These are phyloP conservation scores for Argentina silus DNA, from an alignment of 2,797 vertebrate genomes.

Conservation along the genomic window DNA sequence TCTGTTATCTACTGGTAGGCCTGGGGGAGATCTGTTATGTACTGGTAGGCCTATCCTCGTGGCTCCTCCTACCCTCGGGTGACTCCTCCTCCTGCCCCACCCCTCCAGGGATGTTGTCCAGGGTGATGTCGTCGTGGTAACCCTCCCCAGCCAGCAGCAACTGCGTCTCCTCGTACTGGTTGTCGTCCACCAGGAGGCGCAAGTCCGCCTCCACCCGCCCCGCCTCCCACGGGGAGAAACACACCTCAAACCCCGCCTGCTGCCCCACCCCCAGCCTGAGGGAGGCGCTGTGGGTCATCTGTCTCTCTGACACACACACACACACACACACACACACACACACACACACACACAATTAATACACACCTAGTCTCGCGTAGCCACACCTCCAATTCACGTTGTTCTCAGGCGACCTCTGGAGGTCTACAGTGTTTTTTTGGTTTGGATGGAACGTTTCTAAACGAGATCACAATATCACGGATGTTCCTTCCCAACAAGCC, in stretches of 20 bases:
- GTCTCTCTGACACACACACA: slow-evolving; percentile 46
- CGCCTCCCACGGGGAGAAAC: slow-evolving; percentile 75
- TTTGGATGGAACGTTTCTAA: not conserved
- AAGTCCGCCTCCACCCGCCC: slow-evolving; percentile 73
- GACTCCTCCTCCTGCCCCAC: slow-evolving; percentile 46
- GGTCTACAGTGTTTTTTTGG: not conserved
- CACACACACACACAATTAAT: too few relatives aligned
- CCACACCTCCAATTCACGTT: too few relatives aligned
- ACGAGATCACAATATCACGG: too few relatives aligned
- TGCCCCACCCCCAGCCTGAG: slow-evolving; percentile 72
- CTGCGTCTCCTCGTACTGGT: slow-evolving; percentile 74
- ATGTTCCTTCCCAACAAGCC: too few relatives aligned
- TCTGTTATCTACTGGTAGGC: too few relatives aligned
- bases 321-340: not conserved
- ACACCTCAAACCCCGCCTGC: slow-evolving; percentile 76
- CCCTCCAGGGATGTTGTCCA: slow-evolving; percentile 78
- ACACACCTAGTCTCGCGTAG: too few relatives aligned
- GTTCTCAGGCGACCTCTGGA: too few relatives aligned
- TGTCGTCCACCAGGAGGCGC: slow-evolving; percentile 77
- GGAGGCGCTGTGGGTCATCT: slow-evolving; percentile 62
- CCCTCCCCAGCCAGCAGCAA: slow-evolving; percentile 83
- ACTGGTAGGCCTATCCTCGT: too few relatives aligned
- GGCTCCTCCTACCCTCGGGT: slow-evolving; percentile 58
- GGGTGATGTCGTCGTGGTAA: slow-evolving; percentile 80
- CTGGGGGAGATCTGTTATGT: too few relatives aligned